Evolutionary conservation across 2,797 vertebrate genomes (phyloP).

Genomic region (Tenualosa thibaudeaui): DNA sequence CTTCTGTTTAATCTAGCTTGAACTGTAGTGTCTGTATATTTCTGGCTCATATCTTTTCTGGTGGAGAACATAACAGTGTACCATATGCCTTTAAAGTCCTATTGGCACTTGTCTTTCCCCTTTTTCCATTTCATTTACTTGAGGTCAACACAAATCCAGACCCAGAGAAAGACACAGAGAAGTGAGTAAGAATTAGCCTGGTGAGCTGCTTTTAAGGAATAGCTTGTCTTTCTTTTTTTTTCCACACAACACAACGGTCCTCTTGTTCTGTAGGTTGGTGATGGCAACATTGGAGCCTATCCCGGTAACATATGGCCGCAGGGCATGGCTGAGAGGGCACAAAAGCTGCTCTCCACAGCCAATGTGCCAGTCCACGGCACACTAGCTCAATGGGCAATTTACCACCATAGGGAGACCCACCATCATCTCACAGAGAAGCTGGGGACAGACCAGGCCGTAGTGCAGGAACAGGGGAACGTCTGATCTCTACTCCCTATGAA

Average conservation of each 20-base stretch:
- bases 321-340: conserved; percentile 80
- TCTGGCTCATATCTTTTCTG: neutral
- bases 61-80: neutral
- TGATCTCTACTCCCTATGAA: neutral
- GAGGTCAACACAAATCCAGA: neutral
- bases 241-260: conserved; percentile 70
- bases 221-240: conserved; percentile 44
- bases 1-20: neutral
- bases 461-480: neutral
- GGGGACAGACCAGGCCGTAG: neutral
- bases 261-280: conserved; percentile 76
- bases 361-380: conserved; percentile 75
- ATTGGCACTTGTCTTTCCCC: neutral
- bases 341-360: conserved; percentile 74
- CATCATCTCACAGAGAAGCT: neutral
- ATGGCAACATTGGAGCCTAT: conserved; percentile 79
- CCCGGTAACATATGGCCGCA: conserved; percentile 83
- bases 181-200: neutral
- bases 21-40: neutral
- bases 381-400: conserved; percentile 78
- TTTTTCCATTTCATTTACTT: conserved; percentile 31
- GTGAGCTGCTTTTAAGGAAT: conserved; percentile 15
- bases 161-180: neutral
- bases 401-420: conserved; percentile 26
- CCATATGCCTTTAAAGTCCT: neutral